These are phyloP conservation scores for Cydia splendana DNA, from an alignment of 1,140 invertebrate species.

Conservation along the genomic window DNA sequence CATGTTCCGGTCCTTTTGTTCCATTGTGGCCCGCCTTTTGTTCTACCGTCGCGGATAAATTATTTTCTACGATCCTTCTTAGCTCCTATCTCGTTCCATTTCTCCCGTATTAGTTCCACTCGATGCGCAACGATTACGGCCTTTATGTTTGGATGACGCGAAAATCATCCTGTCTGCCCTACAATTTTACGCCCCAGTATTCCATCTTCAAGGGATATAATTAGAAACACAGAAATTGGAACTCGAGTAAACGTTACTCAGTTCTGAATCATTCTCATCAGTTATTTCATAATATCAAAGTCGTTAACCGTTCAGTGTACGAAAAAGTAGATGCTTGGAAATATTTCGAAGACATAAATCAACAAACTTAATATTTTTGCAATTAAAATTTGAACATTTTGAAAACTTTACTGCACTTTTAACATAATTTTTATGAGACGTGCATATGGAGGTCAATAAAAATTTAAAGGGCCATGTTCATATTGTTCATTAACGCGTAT, in stretches of 20 bases:
- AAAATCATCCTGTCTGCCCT: constrained; percentile 69
- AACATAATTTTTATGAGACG: constrained; percentile 49
- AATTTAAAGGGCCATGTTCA: constrained; percentile 60
- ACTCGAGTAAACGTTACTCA: constrained; percentile 20
- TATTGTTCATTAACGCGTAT: constrained; percentile 64
- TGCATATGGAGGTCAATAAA: constrained; percentile 45
- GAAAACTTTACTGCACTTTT: constrained; percentile 49
- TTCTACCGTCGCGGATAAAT: constrained; percentile 64
- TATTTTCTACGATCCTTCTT: constrained; percentile 71
- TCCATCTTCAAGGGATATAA: constrained; percentile 56
- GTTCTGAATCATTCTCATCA: constrained; percentile 16
- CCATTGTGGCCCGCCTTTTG: constrained; percentile 69
- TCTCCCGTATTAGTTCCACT: constrained; percentile 76
- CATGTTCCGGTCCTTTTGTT: constrained; percentile 67
- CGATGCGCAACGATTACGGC: constrained; percentile 76
- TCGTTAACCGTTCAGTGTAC: not conserved
- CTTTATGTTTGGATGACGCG: constrained; percentile 76
- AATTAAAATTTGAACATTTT: constrained; percentile 18
- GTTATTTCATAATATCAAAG: constrained; percentile 34
- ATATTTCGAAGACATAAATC: not conserved
- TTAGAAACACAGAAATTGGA: constrained; percentile 42
- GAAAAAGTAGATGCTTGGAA: not conserved
- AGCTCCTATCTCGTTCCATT: constrained; percentile 72
- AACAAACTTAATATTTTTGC: constrained; percentile 16
- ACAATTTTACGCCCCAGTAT: constrained; percentile 73